Conservation (phyloP, 1,140 invertebrate genomes). For the Fopius arisanus region DNA sequence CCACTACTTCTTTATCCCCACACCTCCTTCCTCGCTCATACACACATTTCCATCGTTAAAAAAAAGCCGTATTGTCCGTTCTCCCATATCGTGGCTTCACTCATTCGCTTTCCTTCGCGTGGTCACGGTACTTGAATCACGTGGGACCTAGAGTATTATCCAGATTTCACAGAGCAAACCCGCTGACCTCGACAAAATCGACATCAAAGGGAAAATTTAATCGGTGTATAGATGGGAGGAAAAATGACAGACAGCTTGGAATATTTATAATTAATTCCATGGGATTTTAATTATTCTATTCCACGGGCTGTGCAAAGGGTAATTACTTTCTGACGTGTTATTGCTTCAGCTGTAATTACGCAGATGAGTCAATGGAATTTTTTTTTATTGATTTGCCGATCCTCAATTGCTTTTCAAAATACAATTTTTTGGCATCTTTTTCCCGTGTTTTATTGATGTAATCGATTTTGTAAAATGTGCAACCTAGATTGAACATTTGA, state of each 20-base stretch:
- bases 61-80: conserved; percentile 20
- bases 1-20: too few species aligned
- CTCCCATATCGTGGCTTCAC: conserved; percentile 46
- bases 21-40: neutral
- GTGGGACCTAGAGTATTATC: conserved; percentile 55
- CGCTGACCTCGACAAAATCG: conserved; percentile 4
- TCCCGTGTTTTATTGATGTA: too few species aligned
- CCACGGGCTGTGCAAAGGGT: neutral
- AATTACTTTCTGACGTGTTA: neutral
- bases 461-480: too few species aligned
- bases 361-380: too few species aligned
- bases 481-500: too few species aligned
- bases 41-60: neutral
- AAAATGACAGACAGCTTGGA: neutral
- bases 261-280: neutral
- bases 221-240: neutral
- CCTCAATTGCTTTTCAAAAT: too few species aligned
- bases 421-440: too few species aligned
- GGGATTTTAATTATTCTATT: neutral
- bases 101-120: conserved; percentile 48
- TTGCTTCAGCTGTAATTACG: too few species aligned
- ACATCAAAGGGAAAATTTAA: conserved; percentile 3
- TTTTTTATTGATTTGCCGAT: too few species aligned
- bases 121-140: conserved; percentile 61
- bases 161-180: conserved; percentile 27